Evolutionary conservation across 2,888 invertebrate genomes (phyloP), one percentile per base, ranked within the genome.

Genomic region (Drosophila kanekoi): DNA sequence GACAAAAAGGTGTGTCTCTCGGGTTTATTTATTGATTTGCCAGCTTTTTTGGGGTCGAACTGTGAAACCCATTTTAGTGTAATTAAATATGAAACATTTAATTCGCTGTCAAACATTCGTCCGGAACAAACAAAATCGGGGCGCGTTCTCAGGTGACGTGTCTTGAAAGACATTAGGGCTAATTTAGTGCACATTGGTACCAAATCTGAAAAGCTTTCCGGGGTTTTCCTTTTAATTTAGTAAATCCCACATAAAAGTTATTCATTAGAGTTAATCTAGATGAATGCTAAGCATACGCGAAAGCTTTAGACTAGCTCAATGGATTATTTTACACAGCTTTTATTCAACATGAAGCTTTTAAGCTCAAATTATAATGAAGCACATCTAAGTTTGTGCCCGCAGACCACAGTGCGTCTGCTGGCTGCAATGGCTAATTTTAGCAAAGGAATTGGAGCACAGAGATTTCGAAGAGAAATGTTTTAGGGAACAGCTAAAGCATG

Each of bases 61-160:
- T 48, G 47, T 67, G 44, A 47, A 72, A 59, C 44, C 87, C 72
- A 88, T 83, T 83, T 83, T 83, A 82, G 61, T 59, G 45, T 82
- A 79, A 88, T 86, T 70, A 82, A 79, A 76, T 79, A 86, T 82
- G 71, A 62, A 72, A 67, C 52, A 59, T 62, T 76, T 65, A 43
- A 63, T 67, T 68, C 45, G 51, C 38, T 44, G 57, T 38, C 65
- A 72, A 67, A 67, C 48, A 65, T 47, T 54, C 44, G 28, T 20
- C 60, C 58, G 20, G 52, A 53, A 64, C 59, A 59, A 58, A 62
- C 28, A 33, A 48, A 74, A 77, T 56, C 53, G 28, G 45, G 49
- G 51, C 61, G 49, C 47, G 56, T 37, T 11, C 18, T 40, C n/a
- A n/a, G 48, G 23, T 73, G 74, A 72, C 68, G 63, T 62, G 45